phyloP scores from a whole-genome alignment of 2,113 vertebrate genomes.

The Mus spicilegus region DNA sequence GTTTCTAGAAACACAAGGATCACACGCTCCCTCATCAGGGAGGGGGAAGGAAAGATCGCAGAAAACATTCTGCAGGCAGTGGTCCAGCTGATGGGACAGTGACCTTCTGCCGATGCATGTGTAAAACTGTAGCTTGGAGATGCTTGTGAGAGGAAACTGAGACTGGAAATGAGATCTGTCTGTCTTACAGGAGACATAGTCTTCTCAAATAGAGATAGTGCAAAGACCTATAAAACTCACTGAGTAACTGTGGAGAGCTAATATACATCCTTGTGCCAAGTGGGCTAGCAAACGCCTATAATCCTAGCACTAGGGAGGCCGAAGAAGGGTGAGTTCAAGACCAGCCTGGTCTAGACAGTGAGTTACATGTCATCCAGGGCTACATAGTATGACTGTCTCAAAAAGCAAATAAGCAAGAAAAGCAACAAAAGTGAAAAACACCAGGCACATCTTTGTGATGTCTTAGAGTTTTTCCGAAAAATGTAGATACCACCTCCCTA shows the following conservation, averaged over 20 bases:
- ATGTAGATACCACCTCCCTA: neutral
- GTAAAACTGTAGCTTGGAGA: neutral
- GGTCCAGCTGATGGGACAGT: neutral
- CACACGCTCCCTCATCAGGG: neutral
- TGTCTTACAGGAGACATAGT: neutral
- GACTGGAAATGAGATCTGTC: neutral
- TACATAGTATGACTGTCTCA: neutral
- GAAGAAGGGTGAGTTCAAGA: neutral
- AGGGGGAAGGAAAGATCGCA: neutral
- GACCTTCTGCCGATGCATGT: neutral
- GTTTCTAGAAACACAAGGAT: neutral
- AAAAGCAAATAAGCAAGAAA: neutral
- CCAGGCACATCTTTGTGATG: neutral
- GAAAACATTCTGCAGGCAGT: neutral
- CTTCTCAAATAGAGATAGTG: neutral
- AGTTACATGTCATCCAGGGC: neutral
- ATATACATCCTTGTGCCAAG: neutral
- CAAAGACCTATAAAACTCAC: neutral
- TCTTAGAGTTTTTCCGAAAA: constrained; percentile 7
- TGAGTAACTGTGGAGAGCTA: neutral
- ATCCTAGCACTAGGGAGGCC: neutral
- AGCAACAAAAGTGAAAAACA: neutral
- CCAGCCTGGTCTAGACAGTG: neutral
- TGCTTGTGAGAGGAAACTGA: constrained; percentile 14
- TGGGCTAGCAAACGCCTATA: neutral